Conservation (phyloP, 2,113 vertebrate genomes). For the Mus musculus region GRCm39 chr1:107663501-107664000, state of each 20-base stretch:
- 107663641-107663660: background rate
- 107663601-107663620: background rate
- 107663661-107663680: background rate
- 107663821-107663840: background rate
- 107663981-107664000: background rate
- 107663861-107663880: background rate
- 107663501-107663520: background rate
- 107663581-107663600: background rate
- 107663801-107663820: background rate
- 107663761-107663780: background rate
- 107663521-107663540: background rate
- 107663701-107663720: no score
- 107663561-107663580: background rate
- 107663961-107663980: background rate
- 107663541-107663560: background rate
- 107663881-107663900: background rate
- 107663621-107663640: background rate
- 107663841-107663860: background rate
- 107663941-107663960: background rate
- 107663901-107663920: background rate
- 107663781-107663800: background rate
- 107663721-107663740: background rate
- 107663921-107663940: background rate
- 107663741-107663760: background rate
- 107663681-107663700: no score